Base-by-base conservation (phyloP, 1,140 invertebrate species). In the Aphidius ervi region DNA sequence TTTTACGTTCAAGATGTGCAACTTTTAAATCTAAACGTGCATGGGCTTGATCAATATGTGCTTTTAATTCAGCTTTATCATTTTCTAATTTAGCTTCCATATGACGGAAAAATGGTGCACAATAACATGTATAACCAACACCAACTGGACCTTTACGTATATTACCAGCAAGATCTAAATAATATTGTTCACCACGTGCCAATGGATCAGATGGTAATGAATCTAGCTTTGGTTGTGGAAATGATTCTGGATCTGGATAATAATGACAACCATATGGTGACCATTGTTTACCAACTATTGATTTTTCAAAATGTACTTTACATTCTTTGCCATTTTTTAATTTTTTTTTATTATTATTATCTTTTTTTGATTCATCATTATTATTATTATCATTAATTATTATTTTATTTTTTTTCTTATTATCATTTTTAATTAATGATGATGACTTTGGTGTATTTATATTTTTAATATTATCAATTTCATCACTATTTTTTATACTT, bases 91-190 rank as follows among this genome's bases (percentile, higher is more conserved):
- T 88, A 52, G 91, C 87, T 74, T 96, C 93, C 72, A 96, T 87
- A 62, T 94, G 89, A 62, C 89, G 85, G 71, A 97, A 90, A 68
- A 94, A 89, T 5, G 90, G 90, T 1, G 85, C 86, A 73, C 90
- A 92, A 68, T 90, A 90, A 72, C 90, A 93, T 2, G 89, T 89
- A 68, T 92, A 91, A 0, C 91, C 90, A 7, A 94, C 90, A 2
- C 94, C 93, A 8, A 95, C 87, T 0, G 94, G 94, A 5, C 95
- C 94, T 78, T 97, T 97, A 66, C 92, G 88, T 57, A 98, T 95
- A 72, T 97, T 96, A 4, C 95, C 95, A n/a, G 93, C 94, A 57
- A 98, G 81, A 76, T 98, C 95, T 56, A 96, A 82, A 76, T 91
- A 98, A 76, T 97, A 97, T 71, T 97, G 94, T 74, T 96, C 93